Evolutionary conservation across 2,113 vertebrate genomes (phyloP).

Genomic region (Oreochromis niloticus): DNA sequence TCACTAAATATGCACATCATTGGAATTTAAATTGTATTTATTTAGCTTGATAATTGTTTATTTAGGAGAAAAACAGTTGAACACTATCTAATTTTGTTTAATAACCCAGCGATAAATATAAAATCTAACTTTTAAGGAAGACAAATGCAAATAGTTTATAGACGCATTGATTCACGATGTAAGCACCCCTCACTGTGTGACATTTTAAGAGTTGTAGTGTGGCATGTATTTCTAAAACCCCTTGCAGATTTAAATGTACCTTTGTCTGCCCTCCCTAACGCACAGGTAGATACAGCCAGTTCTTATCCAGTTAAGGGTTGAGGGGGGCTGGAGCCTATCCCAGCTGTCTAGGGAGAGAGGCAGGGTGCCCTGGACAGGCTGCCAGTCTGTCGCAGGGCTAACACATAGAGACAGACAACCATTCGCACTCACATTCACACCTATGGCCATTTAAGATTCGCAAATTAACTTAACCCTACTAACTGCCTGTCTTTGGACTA

Average conservation of each 20-base stretch:
- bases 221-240: not conserved
- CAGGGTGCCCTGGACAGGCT: not conserved
- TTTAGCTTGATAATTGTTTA: not conserved
- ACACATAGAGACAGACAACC: not conserved
- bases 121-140: not conserved
- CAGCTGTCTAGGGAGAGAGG: not conserved
- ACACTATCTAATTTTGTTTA: not conserved
- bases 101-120: not conserved
- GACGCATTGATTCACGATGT: not conserved
- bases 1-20: not conserved
- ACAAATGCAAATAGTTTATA: not conserved
- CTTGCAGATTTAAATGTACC: not conserved
- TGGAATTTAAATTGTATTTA: not conserved
- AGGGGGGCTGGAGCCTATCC: not conserved
- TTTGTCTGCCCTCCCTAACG: not conserved
- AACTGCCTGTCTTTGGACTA: not conserved
- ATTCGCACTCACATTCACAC: not conserved
- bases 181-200: not conserved
- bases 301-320: not conserved
- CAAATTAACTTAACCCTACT: not conserved
- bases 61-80: not conserved
- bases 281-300: not conserved
- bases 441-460: not conserved
- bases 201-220: not conserved
- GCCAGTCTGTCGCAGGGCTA: not conserved